These are phyloP conservation scores for Muraenolepis orangiensis DNA, from an alignment of 2,797 vertebrate species.

Conservation along the genomic window DNA sequence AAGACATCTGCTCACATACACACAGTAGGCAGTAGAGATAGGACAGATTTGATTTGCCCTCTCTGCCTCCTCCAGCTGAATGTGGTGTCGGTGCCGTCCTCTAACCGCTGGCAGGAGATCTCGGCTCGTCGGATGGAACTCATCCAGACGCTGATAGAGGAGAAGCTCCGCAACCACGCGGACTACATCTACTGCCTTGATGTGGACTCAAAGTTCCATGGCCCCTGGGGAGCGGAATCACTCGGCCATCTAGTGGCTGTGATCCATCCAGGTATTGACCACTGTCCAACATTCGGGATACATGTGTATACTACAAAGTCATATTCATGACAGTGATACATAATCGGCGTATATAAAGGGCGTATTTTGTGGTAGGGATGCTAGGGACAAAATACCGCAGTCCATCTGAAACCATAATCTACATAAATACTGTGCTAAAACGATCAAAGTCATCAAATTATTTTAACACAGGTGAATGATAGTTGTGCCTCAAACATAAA, in stretches of 20 bases:
- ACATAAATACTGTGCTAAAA: no score
- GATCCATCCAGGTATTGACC: slow-evolving; percentile 63
- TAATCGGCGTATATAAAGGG: no score
- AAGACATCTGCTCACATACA: no score
- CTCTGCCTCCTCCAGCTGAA: slow-evolving; percentile 18
- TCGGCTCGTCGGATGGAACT: slow-evolving; percentile 69
- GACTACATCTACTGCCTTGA: slow-evolving; percentile 68
- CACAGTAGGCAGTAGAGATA: no score
- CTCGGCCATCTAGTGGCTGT: slow-evolving; percentile 66
- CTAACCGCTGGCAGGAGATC: slow-evolving; percentile 73
- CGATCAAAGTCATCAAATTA: no score
- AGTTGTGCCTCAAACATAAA: no score
- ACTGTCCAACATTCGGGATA: background rate
- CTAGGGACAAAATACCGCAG: no score
- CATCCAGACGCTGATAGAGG: slow-evolving; percentile 61
- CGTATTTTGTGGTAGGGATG: no score
- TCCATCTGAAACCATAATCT: no score
- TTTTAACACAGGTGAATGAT: no score
- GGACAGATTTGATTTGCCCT: background rate
- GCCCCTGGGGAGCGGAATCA: slow-evolving; percentile 69
- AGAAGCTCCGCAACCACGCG: background rate
- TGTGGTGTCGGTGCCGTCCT: slow-evolving; percentile 26
- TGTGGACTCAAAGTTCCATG: slow-evolving; percentile 58
- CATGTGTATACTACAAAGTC: background rate
- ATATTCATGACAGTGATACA: background rate